Base-by-base conservation (phyloP, 2,797 vertebrate species). In the Channallabes apus region DNA sequence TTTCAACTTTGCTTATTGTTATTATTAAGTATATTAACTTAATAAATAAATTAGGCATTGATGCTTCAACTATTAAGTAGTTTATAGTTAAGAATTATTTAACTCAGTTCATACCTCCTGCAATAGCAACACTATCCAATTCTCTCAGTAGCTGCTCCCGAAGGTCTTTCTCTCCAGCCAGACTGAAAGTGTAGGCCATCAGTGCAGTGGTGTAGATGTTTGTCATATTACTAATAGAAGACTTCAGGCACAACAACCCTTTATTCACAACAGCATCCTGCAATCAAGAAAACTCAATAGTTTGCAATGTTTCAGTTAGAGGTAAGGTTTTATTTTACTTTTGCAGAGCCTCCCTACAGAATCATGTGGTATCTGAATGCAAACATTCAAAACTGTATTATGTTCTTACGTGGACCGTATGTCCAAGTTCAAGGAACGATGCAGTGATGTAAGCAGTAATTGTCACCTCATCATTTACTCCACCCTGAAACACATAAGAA, bases 141-240 rank as follows among this genome's bases (percentile, higher is more conserved):
- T 82, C 78, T 0, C 88, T 12, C 0, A 96, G 92, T 11, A 97
- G 92, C 1, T 86, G 22, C n/a, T 86, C 84, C 0, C 91, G 88
- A 27, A 69, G 91, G 17, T 91, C 88, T 6, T 68, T 86, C 77
- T 97, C 95, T 80, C 90, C 91, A 75, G 95, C 94, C 89, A 97
- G 93, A 75, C 95, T 93, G 86, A 96, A 97, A 85, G 89, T 91
- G 0, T 97, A 97, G 2, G 96, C 94, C 90, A 97, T 84, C 78
- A 97, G 90, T 58, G 96, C 96, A 1, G 94, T 94, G 9, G 91
- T 93, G 59, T 96, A 96, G 75, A 88, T 89, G 87, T 94, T 93
- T 68, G 84, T 89, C 68, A 94, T 35, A 79, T 87, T 77, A 46
- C 22, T 38, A 14, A 89, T 38, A 78, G 90, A 90, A 3, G 84